phyloP scores from a whole-genome alignment of 2,113 vertebrate genomes.

The Orientallactaga bullata region DNA sequence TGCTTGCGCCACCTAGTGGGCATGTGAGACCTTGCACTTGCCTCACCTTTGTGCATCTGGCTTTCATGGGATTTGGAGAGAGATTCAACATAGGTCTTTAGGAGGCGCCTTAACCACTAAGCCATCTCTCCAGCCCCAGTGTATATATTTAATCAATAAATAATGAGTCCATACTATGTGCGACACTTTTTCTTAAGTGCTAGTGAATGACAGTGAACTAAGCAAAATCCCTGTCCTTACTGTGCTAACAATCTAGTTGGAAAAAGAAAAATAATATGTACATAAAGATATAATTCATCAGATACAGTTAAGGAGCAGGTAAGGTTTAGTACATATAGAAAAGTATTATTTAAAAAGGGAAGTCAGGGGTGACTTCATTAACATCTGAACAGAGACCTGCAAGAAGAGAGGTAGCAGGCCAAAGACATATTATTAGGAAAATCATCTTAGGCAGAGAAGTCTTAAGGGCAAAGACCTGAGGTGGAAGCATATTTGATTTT shows the following conservation, averaged over 20 bases:
- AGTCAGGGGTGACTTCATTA: conserved; percentile 13
- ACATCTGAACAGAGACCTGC: conserved; percentile 16
- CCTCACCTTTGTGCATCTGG: too few species aligned
- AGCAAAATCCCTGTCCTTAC: background rate
- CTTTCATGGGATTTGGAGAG: too few species aligned
- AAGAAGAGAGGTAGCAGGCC: conserved; percentile 8
- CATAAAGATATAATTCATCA: conserved; percentile 19
- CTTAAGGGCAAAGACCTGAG: conserved; percentile 8
- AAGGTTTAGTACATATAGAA: conserved; percentile 8
- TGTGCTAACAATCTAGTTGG: background rate
- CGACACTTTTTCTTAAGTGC: background rate
- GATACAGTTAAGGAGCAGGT: too few species aligned
- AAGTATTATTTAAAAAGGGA: conserved; percentile 9
- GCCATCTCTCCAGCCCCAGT: too few species aligned
- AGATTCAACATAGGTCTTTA: too few species aligned
- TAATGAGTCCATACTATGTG: background rate
- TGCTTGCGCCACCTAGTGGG: too few species aligned
- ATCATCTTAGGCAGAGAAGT: background rate
- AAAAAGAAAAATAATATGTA: conserved; percentile 49
- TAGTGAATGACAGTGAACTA: conserved; percentile 2
- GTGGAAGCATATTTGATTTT: conserved; percentile 21
- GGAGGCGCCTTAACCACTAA: too few species aligned
- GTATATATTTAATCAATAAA: conserved; percentile 40
- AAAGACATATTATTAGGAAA: background rate
- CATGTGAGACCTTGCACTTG: too few species aligned